These are phyloP conservation scores for Ormyrus rosae DNA, from an alignment of 2,888 invertebrate genomes.

Conservation along the genomic window DNA sequence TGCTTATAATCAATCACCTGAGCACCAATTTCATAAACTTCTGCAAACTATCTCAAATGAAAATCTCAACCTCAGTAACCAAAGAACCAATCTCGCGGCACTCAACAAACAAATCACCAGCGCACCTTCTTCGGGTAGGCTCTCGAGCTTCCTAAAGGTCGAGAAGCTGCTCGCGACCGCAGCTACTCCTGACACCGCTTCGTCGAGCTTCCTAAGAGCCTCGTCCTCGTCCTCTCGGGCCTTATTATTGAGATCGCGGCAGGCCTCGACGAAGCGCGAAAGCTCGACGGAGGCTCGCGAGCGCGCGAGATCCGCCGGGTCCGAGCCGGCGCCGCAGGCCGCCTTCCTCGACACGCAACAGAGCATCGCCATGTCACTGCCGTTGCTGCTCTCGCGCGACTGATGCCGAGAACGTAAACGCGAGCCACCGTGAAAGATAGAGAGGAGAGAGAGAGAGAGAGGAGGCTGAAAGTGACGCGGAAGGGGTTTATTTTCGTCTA, in stretches of 20 bases:
- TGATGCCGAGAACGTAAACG: neutral
- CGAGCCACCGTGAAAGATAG: neutral
- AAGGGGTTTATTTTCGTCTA: slow-evolving; percentile 63
- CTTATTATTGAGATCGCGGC: neutral
- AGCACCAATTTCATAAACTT: too few species aligned
- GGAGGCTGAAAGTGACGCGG: slow-evolving; percentile 41
- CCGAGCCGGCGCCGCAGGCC: slow-evolving; percentile 58
- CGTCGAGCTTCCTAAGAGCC: slow-evolving; percentile 42
- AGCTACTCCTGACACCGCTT: slow-evolving; percentile 51
- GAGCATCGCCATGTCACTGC: slow-evolving; percentile 63
- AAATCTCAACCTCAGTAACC: too few species aligned
- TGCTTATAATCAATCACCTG: too few species aligned
- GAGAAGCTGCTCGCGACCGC: slow-evolving; percentile 49
- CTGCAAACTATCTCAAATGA: too few species aligned
- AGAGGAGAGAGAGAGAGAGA: slow-evolving; percentile 11
- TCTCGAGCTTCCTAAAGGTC: slow-evolving; percentile 17
- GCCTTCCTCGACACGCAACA: slow-evolving; percentile 71
- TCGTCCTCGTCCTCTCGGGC: slow-evolving; percentile 40
- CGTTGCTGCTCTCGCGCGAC: neutral
- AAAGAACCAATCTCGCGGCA: too few species aligned
- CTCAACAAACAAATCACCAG: too few species aligned
- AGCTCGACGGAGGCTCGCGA: slow-evolving; percentile 42
- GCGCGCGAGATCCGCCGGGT: slow-evolving; percentile 62
- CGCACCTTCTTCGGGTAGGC: slow-evolving; percentile 20
- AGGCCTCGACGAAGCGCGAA: slow-evolving; percentile 49